Evolutionary conservation across 2,113 vertebrate species (phyloP), one percentile per base, ranked within the genome.

Genomic region (Pseudonaja textilis): DNA sequence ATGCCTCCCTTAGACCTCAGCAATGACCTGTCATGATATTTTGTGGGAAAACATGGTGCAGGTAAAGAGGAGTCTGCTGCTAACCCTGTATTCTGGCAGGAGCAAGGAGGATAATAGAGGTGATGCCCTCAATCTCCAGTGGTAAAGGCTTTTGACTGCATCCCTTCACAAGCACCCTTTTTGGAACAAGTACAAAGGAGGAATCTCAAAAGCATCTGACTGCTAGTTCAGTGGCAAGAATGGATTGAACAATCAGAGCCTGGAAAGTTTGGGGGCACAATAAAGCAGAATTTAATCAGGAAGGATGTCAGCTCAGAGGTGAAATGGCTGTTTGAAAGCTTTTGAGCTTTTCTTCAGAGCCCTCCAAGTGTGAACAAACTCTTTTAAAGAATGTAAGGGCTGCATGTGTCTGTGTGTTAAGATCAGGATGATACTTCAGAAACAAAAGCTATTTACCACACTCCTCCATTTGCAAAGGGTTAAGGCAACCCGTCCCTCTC

Each of bases 101-200:
- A 93, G 93, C 95, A 95, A 87, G 5, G 91, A 95, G 93, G 95
- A 92, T 96, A 96, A 96, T 95, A 96, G 95, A 92, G 96, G 96
- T 96, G 97, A 97, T 96, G 55, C 92, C 95, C 94, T 93, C 94
- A 96, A 91, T 95, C 96, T 94, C 91, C 54, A 91, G 97, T 94
- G 69, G 95, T 95, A 93, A 52, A 89, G 93, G 95, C 93, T 96
- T 92, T 94, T 85, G 91, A 93, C 85, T 90, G 91, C 87, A 95
- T 94, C 89, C 74, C 42, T 45, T 96, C 25, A 22, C 93, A 93
- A 85, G 59, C 64, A 50, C 47, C 93, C 91, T 90, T 88, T 92
- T 34, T 69, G 56, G 85, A 94, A 57, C 61, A 94, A 95, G 90
- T 50, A 25, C 85, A 87, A 69, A 59, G 90, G 74, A 85, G 90